Percentiles rank a stretch among this genome's conserved stretches.
phyloP scores from a whole-genome alignment of 2,888 invertebrate species.

The Auanema sp. region DNA sequence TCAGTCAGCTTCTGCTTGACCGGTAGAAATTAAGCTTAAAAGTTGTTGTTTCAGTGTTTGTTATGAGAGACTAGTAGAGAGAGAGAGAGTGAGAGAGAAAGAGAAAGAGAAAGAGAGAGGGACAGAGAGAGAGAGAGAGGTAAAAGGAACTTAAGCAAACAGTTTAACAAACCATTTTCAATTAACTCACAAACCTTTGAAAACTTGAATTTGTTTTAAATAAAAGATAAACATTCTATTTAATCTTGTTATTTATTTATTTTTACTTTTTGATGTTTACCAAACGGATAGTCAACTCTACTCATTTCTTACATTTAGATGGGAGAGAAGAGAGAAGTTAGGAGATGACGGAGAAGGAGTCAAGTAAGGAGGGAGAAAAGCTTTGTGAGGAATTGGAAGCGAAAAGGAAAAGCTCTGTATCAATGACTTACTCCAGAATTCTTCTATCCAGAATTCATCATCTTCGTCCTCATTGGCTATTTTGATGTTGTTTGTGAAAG shows the following conservation, averaged over 20 bases:
- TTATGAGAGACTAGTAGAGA: not conserved
- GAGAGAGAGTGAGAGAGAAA: slow-evolving; percentile 9
- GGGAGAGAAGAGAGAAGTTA: slow-evolving; percentile 1
- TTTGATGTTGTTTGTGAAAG: not conserved
- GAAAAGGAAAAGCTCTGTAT: not conserved
- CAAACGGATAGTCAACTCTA: too few relatives aligned
- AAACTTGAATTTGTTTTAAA: slow-evolving; percentile 3
- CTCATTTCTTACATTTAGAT: not conserved
- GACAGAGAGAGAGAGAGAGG: slow-evolving; percentile 8
- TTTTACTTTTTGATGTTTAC: too few relatives aligned
- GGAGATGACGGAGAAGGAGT: not conserved
- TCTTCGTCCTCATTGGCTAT: not conserved
- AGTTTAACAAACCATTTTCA: not conserved
- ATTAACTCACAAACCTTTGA: not conserved
- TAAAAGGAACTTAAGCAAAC: not conserved
- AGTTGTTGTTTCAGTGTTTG: too few relatives aligned
- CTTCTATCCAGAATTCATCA: slow-evolving; percentile 1
- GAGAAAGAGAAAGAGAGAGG: slow-evolving; percentile 9
- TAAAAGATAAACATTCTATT: not conserved
- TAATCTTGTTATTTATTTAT: too few relatives aligned
- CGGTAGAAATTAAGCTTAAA: too few relatives aligned
- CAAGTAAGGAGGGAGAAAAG: not conserved
- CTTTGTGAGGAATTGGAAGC: not conserved
- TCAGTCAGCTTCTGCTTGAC: not conserved
- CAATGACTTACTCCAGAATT: not conserved